Percentiles rank a stretch among this genome's conserved stretches.
Conservation (phyloP, 2,797 vertebrate species). For the Anabas testudineus region DNA sequence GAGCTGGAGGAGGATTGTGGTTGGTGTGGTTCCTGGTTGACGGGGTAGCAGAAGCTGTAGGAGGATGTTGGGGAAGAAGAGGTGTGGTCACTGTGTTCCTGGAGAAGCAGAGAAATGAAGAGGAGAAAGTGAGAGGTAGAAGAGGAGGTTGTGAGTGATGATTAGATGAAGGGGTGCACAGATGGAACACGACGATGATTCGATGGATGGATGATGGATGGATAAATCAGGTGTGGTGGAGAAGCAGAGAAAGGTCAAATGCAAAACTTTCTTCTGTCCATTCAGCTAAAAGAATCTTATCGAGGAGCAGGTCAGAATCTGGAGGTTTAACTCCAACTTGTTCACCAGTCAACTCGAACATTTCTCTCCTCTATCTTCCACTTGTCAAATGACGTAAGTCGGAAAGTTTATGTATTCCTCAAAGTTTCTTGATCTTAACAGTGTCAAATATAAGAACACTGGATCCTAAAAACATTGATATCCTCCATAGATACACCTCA, state of each 20-base stretch:
- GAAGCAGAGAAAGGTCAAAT: background rate
- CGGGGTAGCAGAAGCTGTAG: slow-evolving; percentile 74
- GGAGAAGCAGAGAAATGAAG: slow-evolving; percentile 51
- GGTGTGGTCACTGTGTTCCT: slow-evolving; percentile 86
- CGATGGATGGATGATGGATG: slow-evolving; percentile 11
- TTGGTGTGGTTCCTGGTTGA: slow-evolving; percentile 62
- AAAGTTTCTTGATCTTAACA: too few relatives aligned
- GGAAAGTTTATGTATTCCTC: too few relatives aligned
- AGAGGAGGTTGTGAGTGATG: background rate
- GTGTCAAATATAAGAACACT: too few relatives aligned
- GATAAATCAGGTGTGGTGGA: slow-evolving; percentile 1
- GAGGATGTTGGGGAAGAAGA: slow-evolving; percentile 45
- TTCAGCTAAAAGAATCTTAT: background rate
- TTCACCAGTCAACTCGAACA: slow-evolving; percentile 11
- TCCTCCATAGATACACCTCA: background rate
- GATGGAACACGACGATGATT: background rate
- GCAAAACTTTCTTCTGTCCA: background rate
- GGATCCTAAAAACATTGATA: background rate
- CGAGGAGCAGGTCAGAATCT: too few relatives aligned
- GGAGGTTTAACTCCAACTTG: background rate
- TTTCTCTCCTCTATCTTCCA: too few relatives aligned
- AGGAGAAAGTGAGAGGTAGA: slow-evolving; percentile 24
- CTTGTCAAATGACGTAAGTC: too few relatives aligned
- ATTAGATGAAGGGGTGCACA: background rate
- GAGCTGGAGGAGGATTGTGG: slow-evolving; percentile 79